Percentiles rank a stretch among this genome's conserved stretches.
phyloP scores from a whole-genome alignment of 2,888 invertebrate genomes.

The Acleris cristana region DNA sequence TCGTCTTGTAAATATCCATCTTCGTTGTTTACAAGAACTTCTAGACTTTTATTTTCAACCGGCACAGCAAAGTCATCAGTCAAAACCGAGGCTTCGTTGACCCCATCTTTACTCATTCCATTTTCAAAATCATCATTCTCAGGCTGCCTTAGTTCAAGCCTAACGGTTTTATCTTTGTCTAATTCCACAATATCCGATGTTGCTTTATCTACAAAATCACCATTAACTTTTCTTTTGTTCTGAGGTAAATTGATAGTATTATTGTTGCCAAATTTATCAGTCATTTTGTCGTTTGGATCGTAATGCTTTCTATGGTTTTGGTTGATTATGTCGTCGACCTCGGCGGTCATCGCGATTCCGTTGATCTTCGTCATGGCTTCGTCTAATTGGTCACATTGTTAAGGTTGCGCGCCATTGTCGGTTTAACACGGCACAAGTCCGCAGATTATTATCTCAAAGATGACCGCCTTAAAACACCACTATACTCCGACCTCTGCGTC shows the following conservation, averaged over 20 bases:
- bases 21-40: conserved; percentile 24
- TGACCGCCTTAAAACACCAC: conserved; percentile 70
- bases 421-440: conserved; percentile 80
- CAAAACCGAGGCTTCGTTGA: conserved; percentile 7
- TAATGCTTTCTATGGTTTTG: conserved; percentile 66
- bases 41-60: conserved; percentile 28
- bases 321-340: conserved; percentile 69
- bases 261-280: conserved; percentile 53
- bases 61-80: conserved; percentile 20
- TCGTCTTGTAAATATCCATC: conserved; percentile 30
- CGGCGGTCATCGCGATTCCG: conserved; percentile 65
- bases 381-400: conserved; percentile 80
- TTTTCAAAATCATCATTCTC: conserved; percentile 41
- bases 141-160: conserved; percentile 63
- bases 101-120: conserved; percentile 10
- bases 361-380: conserved; percentile 73
- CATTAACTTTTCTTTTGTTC: conserved; percentile 60
- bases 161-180: conserved; percentile 65
- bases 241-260: conserved; percentile 55
- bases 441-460: conserved; percentile 77
- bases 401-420: conserved; percentile 68
- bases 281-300: conserved; percentile 47
- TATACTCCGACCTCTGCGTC: conserved; percentile 54
- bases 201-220: conserved; percentile 45
- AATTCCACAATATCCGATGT: conserved; percentile 65